Evolutionary conservation across 2,888 invertebrate species (phyloP), one percentile per base, ranked within the genome.

Genomic region (Erannis defoliaria): DNA sequence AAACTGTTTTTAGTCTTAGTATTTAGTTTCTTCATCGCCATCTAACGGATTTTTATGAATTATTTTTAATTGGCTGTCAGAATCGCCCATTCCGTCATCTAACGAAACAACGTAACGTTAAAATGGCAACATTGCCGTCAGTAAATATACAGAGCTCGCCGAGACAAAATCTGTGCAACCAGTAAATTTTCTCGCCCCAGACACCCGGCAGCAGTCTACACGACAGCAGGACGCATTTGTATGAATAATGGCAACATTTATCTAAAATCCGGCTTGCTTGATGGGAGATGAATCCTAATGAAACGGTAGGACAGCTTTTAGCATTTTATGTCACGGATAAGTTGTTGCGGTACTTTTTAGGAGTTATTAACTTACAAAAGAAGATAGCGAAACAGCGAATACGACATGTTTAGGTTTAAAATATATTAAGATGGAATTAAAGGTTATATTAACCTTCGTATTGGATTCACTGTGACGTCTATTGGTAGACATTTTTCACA

Each of bases 151-250:
- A 16, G 21, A 40, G n/a, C 14, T 19, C 33, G 0, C 6, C 18
- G 14, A 21, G 16, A 48, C 59, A 33, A 40, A 54, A 59, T 59
- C 40, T 59, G 45, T 53, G 46, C 48, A 48, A 19, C 21, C 33
- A 29, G 53, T 59, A 59, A 59, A 59, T 53, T 59, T 14, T 21
- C 33, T 12, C 8, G 12, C 48, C 40, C 33, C 33, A 51, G 48
- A 59, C 42, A 43, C 46, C 31, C 23, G 46, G 46, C 40, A 45
- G 51, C 33, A 38, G 29, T 29, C 55, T 6, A 10, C 45, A 19
- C 31, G 62, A 66, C 68, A 72, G 62, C 70, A 77, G 78, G 77
- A 77, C 61, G 68, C 76, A 76, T 79, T 73, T 73, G 71, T 70
- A 73, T 76, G 75, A 78, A 66, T 73, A 66, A 75, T 75, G 63